These are phyloP conservation scores for Stichopus chloronotus DNA, from an alignment of 35 echinoderm and acorn worm species.

Conservation along the genomic window DNA sequence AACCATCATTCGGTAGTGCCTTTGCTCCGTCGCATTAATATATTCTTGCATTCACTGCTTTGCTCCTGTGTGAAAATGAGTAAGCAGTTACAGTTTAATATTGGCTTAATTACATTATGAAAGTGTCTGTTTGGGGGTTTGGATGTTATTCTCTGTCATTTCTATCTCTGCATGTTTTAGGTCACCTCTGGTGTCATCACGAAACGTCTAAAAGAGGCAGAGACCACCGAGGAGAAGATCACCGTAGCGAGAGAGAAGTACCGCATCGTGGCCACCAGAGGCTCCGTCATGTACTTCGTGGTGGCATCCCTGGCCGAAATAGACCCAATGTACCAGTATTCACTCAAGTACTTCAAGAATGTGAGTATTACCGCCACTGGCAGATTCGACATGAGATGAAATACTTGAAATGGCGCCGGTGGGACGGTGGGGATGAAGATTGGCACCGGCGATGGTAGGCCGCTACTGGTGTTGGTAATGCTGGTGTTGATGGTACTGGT, in stretches of 20 bases:
- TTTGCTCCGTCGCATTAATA: too few species aligned
- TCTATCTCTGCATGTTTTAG: constrained; percentile 8
- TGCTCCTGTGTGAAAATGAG: too few species aligned
- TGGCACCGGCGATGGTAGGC: too few species aligned
- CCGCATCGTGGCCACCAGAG: constrained; percentile 82
- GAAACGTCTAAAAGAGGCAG: constrained; percentile 88
- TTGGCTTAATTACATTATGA: too few species aligned
- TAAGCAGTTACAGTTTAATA: too few species aligned
- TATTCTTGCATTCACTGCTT: too few species aligned
- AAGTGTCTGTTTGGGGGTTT: too few species aligned
- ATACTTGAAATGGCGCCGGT: not conserved
- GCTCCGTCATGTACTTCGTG: constrained; percentile 98
- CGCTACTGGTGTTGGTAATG: too few species aligned
- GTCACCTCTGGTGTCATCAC: constrained; percentile 97
- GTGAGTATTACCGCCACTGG: constrained; percentile 56
- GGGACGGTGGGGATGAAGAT: not conserved
- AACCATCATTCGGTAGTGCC: too few species aligned
- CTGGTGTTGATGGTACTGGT: too few species aligned
- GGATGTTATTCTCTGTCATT: too few species aligned
- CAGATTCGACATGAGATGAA: not conserved
- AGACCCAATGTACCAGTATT: constrained; percentile 99
- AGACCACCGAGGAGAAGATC: constrained; percentile 96
- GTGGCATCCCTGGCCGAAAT: constrained; percentile 95
- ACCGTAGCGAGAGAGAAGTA: constrained; percentile 92
- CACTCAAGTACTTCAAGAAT: constrained; percentile 99